Base-by-base conservation (phyloP, 2,888 invertebrate genomes). In the Drosophila pseudotalamancana region DNA sequence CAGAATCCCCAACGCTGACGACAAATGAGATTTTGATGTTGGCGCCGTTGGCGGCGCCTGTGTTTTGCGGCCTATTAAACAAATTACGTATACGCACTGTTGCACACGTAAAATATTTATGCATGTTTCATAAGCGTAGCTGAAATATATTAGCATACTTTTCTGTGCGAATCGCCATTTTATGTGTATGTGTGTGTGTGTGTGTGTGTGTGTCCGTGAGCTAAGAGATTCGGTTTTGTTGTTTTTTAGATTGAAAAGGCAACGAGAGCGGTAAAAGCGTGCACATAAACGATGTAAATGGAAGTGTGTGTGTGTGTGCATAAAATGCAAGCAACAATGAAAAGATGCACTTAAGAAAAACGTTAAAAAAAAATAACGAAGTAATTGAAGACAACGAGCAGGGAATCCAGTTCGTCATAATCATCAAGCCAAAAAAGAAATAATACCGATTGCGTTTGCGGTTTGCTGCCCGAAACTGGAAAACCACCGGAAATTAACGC, bases 51-150 rank as follows among this genome's bases (percentile, higher is more conserved):
- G 51, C 18, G 81, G 49, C 54, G 67, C 12, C 34, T 57, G 62
- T 61, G 63, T 75, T 75, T 79, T 82, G 79, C 56, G 83, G 75
- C 50, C 80, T 81, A 80, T 81, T 81, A 73, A 77, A 50, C 71
- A 86, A 74, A 84, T 86, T 73, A 63, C 84, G 77, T 77, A 81
- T 81, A 83, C 80, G 80, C 87, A 65, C 87, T 68, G 87, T 71
- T 86, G 87, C 63, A 56, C 74, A 62, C 74, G 62, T 80, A 61
- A 81, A 81, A 83, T 80, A 87, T 87, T 87, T 74, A 87, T 87
- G 87, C 64, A 46, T 72, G 45, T 57, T 70, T 66, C 65, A 62
- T 57, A 51, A 53, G 66, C 79, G 51, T 42, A 46, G 54, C 59
- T 16, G 48, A 79, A 74, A 57, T 74, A 74, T 59, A 69, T 74